Evolutionary conservation across 2,888 invertebrate genomes (phyloP).

Genomic region (Drosophila quasianomalipes): DNA sequence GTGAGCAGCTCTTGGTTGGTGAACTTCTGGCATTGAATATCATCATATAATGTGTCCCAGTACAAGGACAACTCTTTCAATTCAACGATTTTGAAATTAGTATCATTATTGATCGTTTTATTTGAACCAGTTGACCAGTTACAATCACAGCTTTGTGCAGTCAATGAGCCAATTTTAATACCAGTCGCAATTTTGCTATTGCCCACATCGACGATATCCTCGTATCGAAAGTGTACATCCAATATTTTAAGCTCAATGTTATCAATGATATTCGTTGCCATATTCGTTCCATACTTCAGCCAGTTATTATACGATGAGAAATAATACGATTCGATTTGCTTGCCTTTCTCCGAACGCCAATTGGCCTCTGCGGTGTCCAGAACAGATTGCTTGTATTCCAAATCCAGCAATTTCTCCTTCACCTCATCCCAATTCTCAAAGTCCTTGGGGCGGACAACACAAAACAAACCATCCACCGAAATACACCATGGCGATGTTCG

Average conservation of each 20-base stretch:
- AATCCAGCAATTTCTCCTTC: conserved; percentile 92
- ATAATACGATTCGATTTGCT: conserved; percentile 88
- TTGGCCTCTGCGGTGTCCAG: conserved; percentile 95
- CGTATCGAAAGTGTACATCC: conserved; percentile 98
- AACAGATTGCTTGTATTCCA: conserved; percentile 93
- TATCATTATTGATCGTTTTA: conserved; percentile 87
- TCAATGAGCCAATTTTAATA: conserved; percentile 93
- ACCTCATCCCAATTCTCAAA: conserved; percentile 95
- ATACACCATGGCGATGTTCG: conserved; percentile 98
- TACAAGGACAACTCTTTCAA: conserved; percentile 95
- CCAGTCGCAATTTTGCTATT: conserved; percentile 93
- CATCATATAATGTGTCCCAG: conserved; percentile 90
- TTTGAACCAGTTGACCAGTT: conserved; percentile 93
- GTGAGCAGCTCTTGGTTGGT: conserved; percentile 87
- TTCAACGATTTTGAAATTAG: conserved; percentile 96
- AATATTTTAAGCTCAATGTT: conserved; percentile 97
- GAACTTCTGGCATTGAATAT: conserved; percentile 89
- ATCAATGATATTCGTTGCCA: conserved; percentile 97
- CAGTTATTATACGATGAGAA: conserved; percentile 95
- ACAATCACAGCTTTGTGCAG: conserved; percentile 96
- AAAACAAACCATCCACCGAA: conserved; percentile 95
- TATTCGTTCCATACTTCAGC: conserved; percentile 96
- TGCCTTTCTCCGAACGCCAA: conserved; percentile 92
- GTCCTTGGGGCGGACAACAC: conserved; percentile 95
- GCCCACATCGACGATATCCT: conserved; percentile 92